Conservation (phyloP, 2,888 invertebrate species). For the Phorcus lineatus region DNA sequence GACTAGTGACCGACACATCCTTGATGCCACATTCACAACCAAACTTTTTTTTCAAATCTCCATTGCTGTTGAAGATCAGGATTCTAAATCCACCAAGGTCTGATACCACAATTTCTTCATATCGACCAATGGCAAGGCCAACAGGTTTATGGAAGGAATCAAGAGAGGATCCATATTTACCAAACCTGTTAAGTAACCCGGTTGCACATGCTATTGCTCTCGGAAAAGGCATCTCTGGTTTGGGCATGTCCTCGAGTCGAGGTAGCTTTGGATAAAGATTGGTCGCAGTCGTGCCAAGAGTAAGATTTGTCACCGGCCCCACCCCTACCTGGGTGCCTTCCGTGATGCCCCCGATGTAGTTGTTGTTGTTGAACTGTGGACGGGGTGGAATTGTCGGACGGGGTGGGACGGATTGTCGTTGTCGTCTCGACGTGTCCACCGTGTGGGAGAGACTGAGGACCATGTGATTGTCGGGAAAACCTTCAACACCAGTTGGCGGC, state of each 20-base stretch:
- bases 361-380: background rate
- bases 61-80: constrained; percentile 58
- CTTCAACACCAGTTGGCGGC: constrained; percentile 54
- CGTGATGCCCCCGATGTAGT: background rate
- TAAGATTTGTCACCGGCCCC: constrained; percentile 19
- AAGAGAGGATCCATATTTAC: constrained; percentile 59
- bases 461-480: constrained; percentile 64
- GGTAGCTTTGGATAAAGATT: constrained; percentile 26
- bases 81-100: constrained; percentile 64
- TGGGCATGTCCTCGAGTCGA: constrained; percentile 5
- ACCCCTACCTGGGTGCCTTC: constrained; percentile 1
- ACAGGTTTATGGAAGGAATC: constrained; percentile 63
- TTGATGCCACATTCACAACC: constrained; percentile 59
- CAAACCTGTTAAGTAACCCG: constrained; percentile 55
- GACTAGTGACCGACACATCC: constrained; percentile 55
- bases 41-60: constrained; percentile 52
- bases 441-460: constrained; percentile 64
- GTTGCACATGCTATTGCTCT: constrained; percentile 45
- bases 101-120: constrained; percentile 63
- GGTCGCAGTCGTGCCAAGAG: background rate
- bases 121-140: constrained; percentile 58
- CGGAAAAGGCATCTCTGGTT: background rate
- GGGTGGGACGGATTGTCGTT: constrained; percentile 31
- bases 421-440: constrained; percentile 42
- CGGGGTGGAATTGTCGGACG: constrained; percentile 21